Conservation (phyloP, 2,113 vertebrate genomes). For the Cromileptes altivelis region DNA sequence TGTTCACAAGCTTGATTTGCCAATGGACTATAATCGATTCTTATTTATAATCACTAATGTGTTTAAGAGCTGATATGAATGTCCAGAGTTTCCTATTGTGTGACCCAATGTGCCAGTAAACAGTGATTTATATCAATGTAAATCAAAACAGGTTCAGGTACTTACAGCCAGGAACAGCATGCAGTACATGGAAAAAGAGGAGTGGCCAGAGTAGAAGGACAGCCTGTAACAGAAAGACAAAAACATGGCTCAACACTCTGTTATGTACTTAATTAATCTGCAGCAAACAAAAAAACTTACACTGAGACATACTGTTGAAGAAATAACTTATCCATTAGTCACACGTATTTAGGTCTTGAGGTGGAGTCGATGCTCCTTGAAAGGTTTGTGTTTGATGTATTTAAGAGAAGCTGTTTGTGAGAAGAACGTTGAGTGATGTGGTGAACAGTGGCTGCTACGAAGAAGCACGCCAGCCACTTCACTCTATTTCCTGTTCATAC, state of each 20-base stretch:
- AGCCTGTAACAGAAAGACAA: constrained; percentile 84
- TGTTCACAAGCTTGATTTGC: too few species aligned
- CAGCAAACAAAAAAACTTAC: background rate
- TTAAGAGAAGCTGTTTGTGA: background rate
- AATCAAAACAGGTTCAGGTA: constrained; percentile 65
- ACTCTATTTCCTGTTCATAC: too few species aligned
- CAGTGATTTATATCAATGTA: background rate
- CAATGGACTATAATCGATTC: too few species aligned
- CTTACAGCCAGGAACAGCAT: constrained; percentile 97
- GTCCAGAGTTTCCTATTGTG: too few species aligned
- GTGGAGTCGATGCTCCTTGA: background rate
- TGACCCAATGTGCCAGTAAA: too few species aligned
- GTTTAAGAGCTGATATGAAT: too few species aligned
- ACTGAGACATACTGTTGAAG: background rate
- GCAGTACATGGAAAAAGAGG: constrained; percentile 98
- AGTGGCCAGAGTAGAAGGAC: constrained; percentile 97
- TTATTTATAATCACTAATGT: too few species aligned
- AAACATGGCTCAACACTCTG: background rate
- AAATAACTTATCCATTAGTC: background rate
- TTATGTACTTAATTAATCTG: background rate
- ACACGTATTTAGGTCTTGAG: background rate
- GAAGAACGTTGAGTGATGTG: background rate
- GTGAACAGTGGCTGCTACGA: too few species aligned
- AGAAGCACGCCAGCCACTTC: too few species aligned
- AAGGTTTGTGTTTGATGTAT: background rate